These are phyloP conservation scores for Isaurus tuberculatus DNA, from an alignment of 92 coral and sea anemone species.

Conservation along the genomic window DNA sequence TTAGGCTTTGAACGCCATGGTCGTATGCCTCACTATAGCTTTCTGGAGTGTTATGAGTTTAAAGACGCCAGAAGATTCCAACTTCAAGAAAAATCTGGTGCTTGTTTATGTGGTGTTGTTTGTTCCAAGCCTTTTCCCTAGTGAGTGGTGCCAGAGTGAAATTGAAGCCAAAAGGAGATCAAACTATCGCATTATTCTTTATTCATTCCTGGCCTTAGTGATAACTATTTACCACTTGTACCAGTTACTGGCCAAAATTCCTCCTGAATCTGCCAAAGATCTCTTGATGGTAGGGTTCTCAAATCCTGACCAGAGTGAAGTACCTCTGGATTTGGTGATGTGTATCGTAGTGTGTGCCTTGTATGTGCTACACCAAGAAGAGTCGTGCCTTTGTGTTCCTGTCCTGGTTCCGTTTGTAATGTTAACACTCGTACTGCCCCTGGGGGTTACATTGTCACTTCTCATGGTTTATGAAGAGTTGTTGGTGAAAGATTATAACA, in stretches of 20 bases:
- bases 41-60: conserved; percentile 57
- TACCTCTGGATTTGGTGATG: conserved; percentile 55
- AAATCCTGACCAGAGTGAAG: conserved; percentile 46
- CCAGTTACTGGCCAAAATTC: conserved; percentile 51
- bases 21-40: conserved; percentile 65
- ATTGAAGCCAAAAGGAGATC: conserved; percentile 22
- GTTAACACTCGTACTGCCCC: conserved; percentile 67
- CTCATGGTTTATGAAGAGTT: conserved; percentile 66
- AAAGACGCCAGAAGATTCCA: conserved; percentile 44
- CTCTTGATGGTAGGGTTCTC: conserved; percentile 47
- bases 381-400: conserved; percentile 4
- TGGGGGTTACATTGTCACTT: conserved; percentile 65
- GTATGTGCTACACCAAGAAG: conserved; percentile 46
- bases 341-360: conserved; percentile 54
- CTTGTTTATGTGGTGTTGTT: conserved; percentile 54
- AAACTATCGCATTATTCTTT: conserved; percentile 34
- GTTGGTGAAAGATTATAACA: conserved; percentile 15
- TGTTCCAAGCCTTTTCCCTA: conserved; percentile 67
- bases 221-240: conserved; percentile 62
- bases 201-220: conserved; percentile 44
- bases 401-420: conserved; percentile 52
- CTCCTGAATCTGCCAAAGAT: conserved; percentile 35
- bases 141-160: conserved; percentile 32
- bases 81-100: conserved; percentile 51
- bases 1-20: conserved; percentile 66